These are phyloP conservation scores for Formicarius rufipectus DNA, from an alignment of 2,113 vertebrate species.

Conservation along the genomic window DNA sequence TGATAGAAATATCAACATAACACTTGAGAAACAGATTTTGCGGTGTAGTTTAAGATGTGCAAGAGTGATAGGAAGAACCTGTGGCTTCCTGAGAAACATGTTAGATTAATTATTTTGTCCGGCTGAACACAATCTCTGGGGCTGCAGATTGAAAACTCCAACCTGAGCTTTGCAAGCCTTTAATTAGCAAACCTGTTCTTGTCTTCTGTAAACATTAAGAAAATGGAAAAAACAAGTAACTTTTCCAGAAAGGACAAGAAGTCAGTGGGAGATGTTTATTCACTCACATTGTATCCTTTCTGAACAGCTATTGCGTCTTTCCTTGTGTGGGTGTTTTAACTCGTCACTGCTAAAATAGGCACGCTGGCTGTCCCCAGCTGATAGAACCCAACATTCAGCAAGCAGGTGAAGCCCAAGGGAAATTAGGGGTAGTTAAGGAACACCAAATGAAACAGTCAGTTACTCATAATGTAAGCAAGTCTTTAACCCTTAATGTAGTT, in stretches of 20 bases:
- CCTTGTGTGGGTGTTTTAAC: neutral
- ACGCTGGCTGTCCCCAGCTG: neutral
- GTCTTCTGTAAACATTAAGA: neutral
- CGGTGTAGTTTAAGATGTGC: neutral
- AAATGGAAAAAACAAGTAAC: neutral
- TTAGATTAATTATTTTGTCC: neutral
- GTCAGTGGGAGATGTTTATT: neutral
- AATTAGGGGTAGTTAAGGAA: neutral
- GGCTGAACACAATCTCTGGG: neutral
- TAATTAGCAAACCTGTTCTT: neutral
- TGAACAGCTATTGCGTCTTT: neutral
- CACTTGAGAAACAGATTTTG: neutral
- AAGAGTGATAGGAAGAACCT: neutral
- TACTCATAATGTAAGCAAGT: neutral
- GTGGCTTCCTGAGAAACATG: neutral
- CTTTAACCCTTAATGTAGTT: neutral
- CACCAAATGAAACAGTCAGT: neutral
- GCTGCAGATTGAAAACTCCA: neutral
- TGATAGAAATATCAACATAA: neutral
- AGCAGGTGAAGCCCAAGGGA: neutral
- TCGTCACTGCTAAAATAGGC: neutral
- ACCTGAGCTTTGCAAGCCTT: neutral
- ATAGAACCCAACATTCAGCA: neutral
- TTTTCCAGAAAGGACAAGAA: neutral
- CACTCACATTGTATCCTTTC: neutral